Conservation (phyloP, 2,797 vertebrate species). For the Pantherophis vulpinus region DNA sequence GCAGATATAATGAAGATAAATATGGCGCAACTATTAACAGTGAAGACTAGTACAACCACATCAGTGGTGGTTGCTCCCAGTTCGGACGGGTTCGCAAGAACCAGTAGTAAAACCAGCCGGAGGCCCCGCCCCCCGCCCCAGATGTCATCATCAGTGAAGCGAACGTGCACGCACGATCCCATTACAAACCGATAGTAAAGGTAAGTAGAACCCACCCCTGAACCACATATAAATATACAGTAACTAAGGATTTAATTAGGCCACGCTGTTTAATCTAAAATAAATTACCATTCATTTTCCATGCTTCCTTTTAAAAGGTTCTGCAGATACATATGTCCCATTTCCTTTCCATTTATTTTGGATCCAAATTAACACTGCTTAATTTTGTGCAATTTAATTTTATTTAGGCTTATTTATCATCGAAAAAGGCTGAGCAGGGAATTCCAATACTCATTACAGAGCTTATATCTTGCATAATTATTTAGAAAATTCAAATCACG, state of each 20-base stretch:
- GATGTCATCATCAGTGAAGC: no score
- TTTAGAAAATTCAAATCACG: slow-evolving; percentile 31
- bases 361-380: slow-evolving; percentile 54
- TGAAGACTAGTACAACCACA: slow-evolving; percentile 1
- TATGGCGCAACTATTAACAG: background rate
- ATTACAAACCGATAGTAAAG: no score
- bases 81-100: no score
- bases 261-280: slow-evolving; percentile 24
- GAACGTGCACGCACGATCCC: no score
- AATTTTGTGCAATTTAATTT: slow-evolving; percentile 16
- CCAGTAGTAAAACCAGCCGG: no score
- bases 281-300: slow-evolving; percentile 34
- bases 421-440: slow-evolving; percentile 18
- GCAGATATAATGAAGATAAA: background rate
- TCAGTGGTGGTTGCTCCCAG: background rate
- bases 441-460: slow-evolving; percentile 29
- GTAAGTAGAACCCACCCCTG: no score
- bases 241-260: slow-evolving; percentile 14
- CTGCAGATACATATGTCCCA: slow-evolving; percentile 17
- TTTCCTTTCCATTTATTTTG: slow-evolving; percentile 65
- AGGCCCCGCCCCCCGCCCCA: no score
- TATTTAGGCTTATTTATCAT: slow-evolving; percentile 29
- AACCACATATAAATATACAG: background rate
- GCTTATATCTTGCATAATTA: slow-evolving; percentile 24
- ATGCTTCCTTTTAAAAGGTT: slow-evolving; percentile 24